phyloP scores from a whole-genome alignment of 2,888 invertebrate species.

The Tetropium fuscum region DNA sequence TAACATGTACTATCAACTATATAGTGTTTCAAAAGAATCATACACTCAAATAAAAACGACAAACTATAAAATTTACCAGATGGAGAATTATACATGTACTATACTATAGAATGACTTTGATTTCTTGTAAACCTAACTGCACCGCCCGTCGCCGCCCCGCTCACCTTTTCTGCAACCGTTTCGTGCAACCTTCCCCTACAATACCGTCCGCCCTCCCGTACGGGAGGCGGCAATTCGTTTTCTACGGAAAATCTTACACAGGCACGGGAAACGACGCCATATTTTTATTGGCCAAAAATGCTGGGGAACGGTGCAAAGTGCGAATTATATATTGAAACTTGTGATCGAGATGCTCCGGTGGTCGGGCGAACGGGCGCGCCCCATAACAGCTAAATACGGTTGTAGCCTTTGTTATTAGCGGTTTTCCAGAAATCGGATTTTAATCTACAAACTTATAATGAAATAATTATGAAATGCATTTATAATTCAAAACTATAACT shows the following conservation, averaged over 20 bases:
- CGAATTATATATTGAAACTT: no score
- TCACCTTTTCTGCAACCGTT: no score
- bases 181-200: no score
- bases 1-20: conserved; percentile 63
- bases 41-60: conserved; percentile 50
- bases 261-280: no score
- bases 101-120: conserved; percentile 57
- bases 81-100: conserved; percentile 54
- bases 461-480: conserved; percentile 56
- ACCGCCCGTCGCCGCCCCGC: neutral
- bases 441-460: conserved; percentile 54
- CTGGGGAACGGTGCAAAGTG: no score
- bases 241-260: no score
- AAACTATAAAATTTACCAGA: conserved; percentile 52
- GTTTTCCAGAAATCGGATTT: conserved; percentile 55
- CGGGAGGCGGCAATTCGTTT: no score
- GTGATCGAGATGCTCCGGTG: no score
- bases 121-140: conserved; percentile 42
- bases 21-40: conserved; percentile 55
- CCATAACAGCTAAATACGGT: conserved; percentile 17
- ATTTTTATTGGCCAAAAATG: no score
- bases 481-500: conserved; percentile 57
- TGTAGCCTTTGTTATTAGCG: conserved; percentile 29
- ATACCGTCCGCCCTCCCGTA: neutral
- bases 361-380: neutral